Conservation (phyloP, 2,797 vertebrate species). For the Sebastes nivosus region DNA sequence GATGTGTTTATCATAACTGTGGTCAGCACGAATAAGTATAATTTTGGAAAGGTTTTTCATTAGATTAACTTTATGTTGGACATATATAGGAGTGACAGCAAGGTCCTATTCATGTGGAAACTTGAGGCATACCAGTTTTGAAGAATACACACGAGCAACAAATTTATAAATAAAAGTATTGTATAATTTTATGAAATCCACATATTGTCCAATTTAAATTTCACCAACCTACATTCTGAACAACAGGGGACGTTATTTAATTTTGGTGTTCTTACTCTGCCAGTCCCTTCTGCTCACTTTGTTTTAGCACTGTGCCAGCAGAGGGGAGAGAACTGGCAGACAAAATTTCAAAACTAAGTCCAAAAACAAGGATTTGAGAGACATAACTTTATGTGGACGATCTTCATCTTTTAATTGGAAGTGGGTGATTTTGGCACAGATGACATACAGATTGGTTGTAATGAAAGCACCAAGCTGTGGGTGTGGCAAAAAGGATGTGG, state of each 20-base stretch:
- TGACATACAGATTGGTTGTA: slow-evolving; percentile 21
- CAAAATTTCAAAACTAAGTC: not conserved
- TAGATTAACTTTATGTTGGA: not conserved
- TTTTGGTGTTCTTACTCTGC: slow-evolving; percentile 29
- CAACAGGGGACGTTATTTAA: slow-evolving; percentile 19
- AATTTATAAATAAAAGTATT: not conserved
- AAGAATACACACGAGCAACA: not conserved
- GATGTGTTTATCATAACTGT: not conserved
- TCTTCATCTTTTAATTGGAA: slow-evolving; percentile 54
- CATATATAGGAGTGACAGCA: not conserved
- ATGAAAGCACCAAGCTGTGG: slow-evolving; percentile 28
- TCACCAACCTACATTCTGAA: slow-evolving; percentile 2
- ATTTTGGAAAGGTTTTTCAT: not conserved
- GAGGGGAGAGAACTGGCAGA: slow-evolving; percentile 45
- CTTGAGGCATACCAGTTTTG: not conserved
- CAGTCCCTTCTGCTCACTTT: slow-evolving; percentile 48
- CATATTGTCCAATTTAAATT: slow-evolving; percentile 11
- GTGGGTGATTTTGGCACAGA: slow-evolving; percentile 56
- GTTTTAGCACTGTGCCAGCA: slow-evolving; percentile 39
- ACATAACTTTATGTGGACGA: slow-evolving; percentile 38
- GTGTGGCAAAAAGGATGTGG: slow-evolving; percentile 38
- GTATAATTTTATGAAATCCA: not conserved
- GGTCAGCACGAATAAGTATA: not conserved
- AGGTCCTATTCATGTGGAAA: not conserved
- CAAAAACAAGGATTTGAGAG: slow-evolving; percentile 41